Evolutionary conservation across 2,797 vertebrate species (phyloP).

Genomic region (Catamblyrhynchus diadema): DNA sequence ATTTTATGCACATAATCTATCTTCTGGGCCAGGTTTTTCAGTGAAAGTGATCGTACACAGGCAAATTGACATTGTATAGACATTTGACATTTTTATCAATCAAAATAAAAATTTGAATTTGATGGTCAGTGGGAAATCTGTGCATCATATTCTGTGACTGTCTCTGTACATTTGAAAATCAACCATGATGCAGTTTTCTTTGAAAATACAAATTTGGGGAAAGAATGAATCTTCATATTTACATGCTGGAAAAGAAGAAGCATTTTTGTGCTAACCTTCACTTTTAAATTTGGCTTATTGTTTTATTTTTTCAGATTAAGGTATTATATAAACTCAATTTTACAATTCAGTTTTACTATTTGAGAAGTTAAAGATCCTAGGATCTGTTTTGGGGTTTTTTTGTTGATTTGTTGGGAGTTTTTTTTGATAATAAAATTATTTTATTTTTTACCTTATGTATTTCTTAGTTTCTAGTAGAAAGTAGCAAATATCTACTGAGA

Average conservation of each 20-base stretch:
- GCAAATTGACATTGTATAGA: not conserved
- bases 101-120: not conserved
- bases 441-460: not conserved
- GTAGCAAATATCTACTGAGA: not conserved
- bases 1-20: not conserved
- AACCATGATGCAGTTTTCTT: not conserved
- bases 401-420: not conserved
- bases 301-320: not conserved
- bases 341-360: not conserved
- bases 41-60: not conserved
- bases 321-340: not conserved
- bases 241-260: not conserved
- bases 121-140: not conserved
- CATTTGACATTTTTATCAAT: not conserved
- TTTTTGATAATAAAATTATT: not conserved
- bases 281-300: not conserved
- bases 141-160: not conserved
- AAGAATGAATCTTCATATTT: not conserved
- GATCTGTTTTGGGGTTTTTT: rapidly evolving
- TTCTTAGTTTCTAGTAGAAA: not conserved
- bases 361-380: not conserved
- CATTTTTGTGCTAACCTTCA: not conserved
- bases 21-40: not conserved
- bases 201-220: not conserved
- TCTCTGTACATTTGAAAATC: not conserved